Evolutionary conservation across 2,797 vertebrate species (phyloP).

Genomic region (Dicrostonyx torquatus): DNA sequence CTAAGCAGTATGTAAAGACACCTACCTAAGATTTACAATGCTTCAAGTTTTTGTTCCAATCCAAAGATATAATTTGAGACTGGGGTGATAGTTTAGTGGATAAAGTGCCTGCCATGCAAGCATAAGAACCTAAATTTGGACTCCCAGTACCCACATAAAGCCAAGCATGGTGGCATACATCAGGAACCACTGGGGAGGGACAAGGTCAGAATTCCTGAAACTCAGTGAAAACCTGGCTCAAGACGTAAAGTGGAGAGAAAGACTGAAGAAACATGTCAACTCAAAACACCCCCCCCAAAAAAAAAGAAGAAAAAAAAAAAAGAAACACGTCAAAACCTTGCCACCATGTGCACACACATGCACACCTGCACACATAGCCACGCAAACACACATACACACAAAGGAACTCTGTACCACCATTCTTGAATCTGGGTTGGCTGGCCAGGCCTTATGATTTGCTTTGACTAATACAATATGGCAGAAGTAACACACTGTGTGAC

Average conservation of each 20-base stretch:
- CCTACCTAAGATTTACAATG: slow-evolving; percentile 16
- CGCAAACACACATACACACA: neutral
- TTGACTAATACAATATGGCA: neutral
- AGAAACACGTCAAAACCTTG: neutral
- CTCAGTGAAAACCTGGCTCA: neutral
- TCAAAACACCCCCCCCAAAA: too few relatives aligned
- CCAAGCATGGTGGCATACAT: neutral
- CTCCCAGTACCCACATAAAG: neutral
- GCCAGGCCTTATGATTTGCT: slow-evolving; percentile 1
- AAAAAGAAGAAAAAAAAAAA: too few relatives aligned
- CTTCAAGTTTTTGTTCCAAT: neutral
- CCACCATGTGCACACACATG: neutral
- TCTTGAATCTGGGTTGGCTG: neutral
- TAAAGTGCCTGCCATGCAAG: neutral
- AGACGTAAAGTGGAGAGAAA: neutral
- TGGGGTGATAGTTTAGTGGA: neutral
- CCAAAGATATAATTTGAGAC: slow-evolving; percentile 13
- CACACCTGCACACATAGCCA: neutral
- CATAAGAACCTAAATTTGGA: neutral
- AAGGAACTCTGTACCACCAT: neutral
- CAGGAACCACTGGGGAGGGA: neutral
- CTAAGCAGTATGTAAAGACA: neutral
- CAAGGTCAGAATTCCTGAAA: neutral
- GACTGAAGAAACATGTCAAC: too few relatives aligned
- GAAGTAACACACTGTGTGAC: neutral